Conservation (phyloP, 2,888 invertebrate genomes). For the Platycheirus albimanus region DNA sequence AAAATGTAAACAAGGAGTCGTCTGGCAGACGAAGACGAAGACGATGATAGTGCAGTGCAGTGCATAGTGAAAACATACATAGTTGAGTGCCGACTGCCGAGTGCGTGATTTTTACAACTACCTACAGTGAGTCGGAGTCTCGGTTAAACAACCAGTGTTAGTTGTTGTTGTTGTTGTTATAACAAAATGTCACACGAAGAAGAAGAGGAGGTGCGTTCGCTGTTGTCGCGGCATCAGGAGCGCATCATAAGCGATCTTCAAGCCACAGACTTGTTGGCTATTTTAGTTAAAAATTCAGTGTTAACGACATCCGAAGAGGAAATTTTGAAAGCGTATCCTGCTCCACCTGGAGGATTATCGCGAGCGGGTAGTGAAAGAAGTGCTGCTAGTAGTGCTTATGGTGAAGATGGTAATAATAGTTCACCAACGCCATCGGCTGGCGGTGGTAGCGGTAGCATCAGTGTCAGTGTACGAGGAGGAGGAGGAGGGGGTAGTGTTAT, state of each 20-base stretch:
- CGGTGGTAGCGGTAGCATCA: constrained; percentile 54
- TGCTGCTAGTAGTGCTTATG: constrained; percentile 80
- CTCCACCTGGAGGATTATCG: constrained; percentile 74
- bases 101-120: constrained; percentile 19
- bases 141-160: no score
- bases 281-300: constrained; percentile 86
- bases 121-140: constrained; percentile 36
- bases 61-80: constrained; percentile 25
- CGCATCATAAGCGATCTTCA: constrained; percentile 86
- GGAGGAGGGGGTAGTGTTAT: no score
- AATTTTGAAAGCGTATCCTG: constrained; percentile 78
- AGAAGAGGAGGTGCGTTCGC: constrained; percentile 84
- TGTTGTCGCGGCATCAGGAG: constrained; percentile 86
- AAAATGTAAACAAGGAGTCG: constrained; percentile 67
- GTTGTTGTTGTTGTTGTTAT: no score
- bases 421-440: constrained; percentile 80
- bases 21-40: constrained; percentile 11
- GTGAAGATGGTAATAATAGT: constrained; percentile 79
- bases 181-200: constrained; percentile 82
- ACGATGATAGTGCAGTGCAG: constrained; percentile 9
- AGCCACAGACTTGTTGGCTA: constrained; percentile 86
- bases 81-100: no score
- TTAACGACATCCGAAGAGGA: constrained; percentile 85
- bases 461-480: no score
- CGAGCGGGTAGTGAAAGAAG: constrained; percentile 77